Evolutionary conservation across 1,140 invertebrate species (phyloP), one percentile per base, ranked within the genome.

Genomic region (Agrypnia vestita): DNA sequence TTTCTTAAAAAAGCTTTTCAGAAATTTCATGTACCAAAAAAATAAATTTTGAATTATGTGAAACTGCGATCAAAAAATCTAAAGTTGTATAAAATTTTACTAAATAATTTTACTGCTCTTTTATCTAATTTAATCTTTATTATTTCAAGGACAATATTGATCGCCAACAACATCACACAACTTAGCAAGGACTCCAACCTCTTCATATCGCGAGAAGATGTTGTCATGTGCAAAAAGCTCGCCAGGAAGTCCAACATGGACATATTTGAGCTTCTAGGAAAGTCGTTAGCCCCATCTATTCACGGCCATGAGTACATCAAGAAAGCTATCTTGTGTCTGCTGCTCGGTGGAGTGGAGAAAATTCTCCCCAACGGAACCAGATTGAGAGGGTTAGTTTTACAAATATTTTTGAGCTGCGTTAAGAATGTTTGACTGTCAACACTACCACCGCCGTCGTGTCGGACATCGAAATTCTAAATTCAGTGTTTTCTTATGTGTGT

Each of bases 281-380:
- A 95, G 85, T 99, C 98, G 0, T 87, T 99, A 59, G 99, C 99
- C 0, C 99, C 99, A 0, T 98, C 98, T 6, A 99, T 99, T 86
- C 96, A 99, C 87, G 99, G 99, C 0, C 97, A 99, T 87, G 95
- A 97, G 21, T 98, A 95, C 85, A 97, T 99, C 4, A 99, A 99
- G 87, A 97, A 97, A 86, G 98, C 99, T 1, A 96, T 99, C 80
- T 89, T 99, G 0, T 99, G 98, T 86, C 91, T 99, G 84, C 86
- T 99, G 19, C 89, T 99, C 0, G 98, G 98, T 19, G 99, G 99
- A 0, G 94, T 96, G 74, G 99, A 99, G 89, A 99, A 99, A 90
- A 90, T 97, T 47, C 89, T 99, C 46, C 94, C 95, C 0, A 99
- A 99, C 90, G 98, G 98, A 25, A 98, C 98, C 0, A 91, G 99